Conservation (phyloP, 2,888 invertebrate genomes). For the Harmothoe impar region DNA sequence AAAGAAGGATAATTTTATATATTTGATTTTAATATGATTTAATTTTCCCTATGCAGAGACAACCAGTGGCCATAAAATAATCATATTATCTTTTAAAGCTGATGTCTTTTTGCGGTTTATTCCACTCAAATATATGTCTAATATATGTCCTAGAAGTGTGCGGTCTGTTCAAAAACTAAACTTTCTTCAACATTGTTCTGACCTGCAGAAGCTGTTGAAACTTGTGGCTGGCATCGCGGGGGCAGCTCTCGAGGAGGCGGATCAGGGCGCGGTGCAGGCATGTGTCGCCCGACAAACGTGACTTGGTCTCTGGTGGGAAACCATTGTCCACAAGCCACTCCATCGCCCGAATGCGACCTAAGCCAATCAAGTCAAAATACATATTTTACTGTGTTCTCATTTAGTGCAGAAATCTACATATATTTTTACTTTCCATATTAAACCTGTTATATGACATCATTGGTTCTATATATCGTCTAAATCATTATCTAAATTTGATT, state of each 20-base stretch:
- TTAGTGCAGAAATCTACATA: neutral
- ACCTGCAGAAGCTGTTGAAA: slow-evolving; percentile 62
- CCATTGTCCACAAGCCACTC: slow-evolving; percentile 56
- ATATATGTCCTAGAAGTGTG: no score
- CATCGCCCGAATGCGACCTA: slow-evolving; percentile 47
- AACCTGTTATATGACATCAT: no score
- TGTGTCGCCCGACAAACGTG: slow-evolving; percentile 54
- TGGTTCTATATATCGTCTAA: no score
- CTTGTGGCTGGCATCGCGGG: slow-evolving; percentile 52
- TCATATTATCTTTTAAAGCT: no score
- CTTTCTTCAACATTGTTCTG: neutral
- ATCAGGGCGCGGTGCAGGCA: slow-evolving; percentile 63
- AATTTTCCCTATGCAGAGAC: no score
- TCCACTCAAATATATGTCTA: no score
- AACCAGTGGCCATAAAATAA: no score
- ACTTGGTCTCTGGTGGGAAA: slow-evolving; percentile 56
- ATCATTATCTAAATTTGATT: no score
- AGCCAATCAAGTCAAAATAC: neutral
- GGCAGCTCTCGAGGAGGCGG: slow-evolving; percentile 62
- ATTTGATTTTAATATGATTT: no score
- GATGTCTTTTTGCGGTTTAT: no score
- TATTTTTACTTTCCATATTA: neutral
- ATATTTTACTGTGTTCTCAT: neutral
- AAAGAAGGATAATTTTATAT: neutral
- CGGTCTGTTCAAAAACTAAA: no score